Evolutionary conservation across 2,797 vertebrate species (phyloP), one percentile per base, ranked within the genome.

Genomic region (Distichodus sexfasciatus): DNA sequence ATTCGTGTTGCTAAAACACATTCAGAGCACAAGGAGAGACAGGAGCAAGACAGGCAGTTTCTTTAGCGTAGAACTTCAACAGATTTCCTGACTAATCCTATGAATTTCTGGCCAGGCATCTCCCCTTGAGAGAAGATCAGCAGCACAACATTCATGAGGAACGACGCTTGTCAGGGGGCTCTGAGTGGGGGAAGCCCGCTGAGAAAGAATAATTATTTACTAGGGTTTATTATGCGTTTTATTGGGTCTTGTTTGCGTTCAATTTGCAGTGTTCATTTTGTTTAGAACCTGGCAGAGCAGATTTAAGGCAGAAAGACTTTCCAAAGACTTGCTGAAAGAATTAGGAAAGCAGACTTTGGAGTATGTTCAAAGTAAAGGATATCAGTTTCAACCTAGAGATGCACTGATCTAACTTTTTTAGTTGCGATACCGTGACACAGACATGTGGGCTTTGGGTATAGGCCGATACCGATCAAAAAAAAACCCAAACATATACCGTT

Each of bases 91-190:
- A 46, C 50, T 29, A 57, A 38, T 55, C 62, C 69, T 72, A 73
- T 74, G 44, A 61, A 69, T 71, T 74, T 58, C 44, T 63, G 63
- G 69, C 57, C 75, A 63, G 46, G 54, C 60, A 69, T 54, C 15
- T 40, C 14, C 21, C 1, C 48, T 44, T 41, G 46, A 24, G 48
- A n/a, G 19, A 21, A 24, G 33, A 31, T 54, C 9, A 46, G 38
- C 10, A 69, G 17, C 28, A 51, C 51, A 15, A 5, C 40, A 43
- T 17, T 19, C 36, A 38, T 36, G 31, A 53, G 26, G 28, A 53
- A 24, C 1, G 12, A 21, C 38, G 19, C 15, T 12, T 17, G 14
- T 23, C n/a, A 12, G 1, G 15, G 33, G 19, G 2, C 53, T 58
- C 54, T 8, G 21, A n/a, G 33, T 21, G 54, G 15, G 12, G 21